Evolutionary conservation across 2,888 invertebrate species (phyloP).

Genomic region (Chaetogeoica ovagalla): DNA sequence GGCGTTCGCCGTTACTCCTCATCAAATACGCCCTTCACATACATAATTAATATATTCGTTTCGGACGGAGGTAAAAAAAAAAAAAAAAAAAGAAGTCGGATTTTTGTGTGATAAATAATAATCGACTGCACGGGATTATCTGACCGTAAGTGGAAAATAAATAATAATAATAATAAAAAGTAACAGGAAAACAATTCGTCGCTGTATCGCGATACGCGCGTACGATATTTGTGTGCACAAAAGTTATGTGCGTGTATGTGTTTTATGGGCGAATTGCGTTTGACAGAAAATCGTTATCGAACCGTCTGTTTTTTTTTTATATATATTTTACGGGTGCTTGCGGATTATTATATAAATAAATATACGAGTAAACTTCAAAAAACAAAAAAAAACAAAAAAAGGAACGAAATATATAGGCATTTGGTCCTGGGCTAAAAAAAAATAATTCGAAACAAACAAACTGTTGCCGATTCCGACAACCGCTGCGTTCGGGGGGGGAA

Average conservation of each 20-base stretch:
- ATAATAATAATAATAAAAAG: not conserved
- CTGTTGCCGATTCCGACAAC: too few species aligned
- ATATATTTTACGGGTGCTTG: not conserved
- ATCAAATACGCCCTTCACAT: too few species aligned
- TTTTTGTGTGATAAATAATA: not conserved
- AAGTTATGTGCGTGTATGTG: not conserved
- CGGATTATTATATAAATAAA: too few species aligned
- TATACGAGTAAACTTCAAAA: too few species aligned
- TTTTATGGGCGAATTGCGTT: conserved; percentile 41
- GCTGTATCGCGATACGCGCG: not conserved
- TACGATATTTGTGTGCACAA: not conserved
- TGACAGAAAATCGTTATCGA: conserved; percentile 50
- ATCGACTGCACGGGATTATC: not conserved
- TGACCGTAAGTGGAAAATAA: not conserved
- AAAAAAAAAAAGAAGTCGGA: not conserved
- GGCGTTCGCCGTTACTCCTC: too few species aligned
- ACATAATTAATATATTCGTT: too few species aligned
- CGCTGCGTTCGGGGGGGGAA: too few species aligned
- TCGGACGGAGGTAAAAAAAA: too few species aligned
- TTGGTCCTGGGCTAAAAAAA: too few species aligned
- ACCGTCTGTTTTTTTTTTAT: conserved; percentile 8
- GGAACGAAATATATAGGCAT: too few species aligned
- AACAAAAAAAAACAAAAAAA: too few species aligned
- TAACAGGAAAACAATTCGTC: conserved; percentile 9
- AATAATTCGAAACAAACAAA: too few species aligned